These are phyloP conservation scores for Amiota communis DNA, from an alignment of 2,888 invertebrate species.

Conservation along the genomic window DNA sequence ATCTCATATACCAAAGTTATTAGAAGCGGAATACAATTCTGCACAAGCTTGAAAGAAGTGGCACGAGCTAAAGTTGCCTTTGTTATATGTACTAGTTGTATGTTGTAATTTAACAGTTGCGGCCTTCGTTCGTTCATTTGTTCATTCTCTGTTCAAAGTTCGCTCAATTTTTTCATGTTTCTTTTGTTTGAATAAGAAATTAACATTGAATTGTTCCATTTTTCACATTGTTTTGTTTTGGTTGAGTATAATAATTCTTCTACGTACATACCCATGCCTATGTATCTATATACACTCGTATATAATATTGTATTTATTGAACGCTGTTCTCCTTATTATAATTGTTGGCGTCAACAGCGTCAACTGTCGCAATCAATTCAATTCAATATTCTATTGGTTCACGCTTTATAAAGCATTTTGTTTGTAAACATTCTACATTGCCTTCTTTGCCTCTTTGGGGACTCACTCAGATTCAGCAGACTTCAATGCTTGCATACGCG, in stretches of 20 bases:
- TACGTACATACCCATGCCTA: no score
- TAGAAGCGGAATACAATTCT: no score
- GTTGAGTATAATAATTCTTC: not conserved
- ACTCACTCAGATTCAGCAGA: no score
- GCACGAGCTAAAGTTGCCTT: no score
- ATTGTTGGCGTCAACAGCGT: not conserved
- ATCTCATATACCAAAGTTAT: no score
- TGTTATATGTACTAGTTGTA: no score
- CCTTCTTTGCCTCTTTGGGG: no score
- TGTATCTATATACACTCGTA: no score
- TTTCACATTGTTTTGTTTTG: not conserved
- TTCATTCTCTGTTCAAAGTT: not conserved
- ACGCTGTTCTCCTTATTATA: not conserved
- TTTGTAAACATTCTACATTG: constrained; percentile 6
- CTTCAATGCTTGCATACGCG: not conserved
- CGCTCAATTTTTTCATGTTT: not conserved
- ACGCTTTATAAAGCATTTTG: constrained; percentile 13
- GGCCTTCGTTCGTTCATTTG: not conserved
- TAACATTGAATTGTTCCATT: not conserved
- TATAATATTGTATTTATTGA: not conserved
- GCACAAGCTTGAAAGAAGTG: no score
- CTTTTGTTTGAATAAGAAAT: not conserved
- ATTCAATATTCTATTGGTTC: constrained; percentile 31
- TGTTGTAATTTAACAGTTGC: not conserved
- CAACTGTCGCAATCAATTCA: constrained; percentile 57